Evolutionary conservation across 2,888 invertebrate species (phyloP).

Genomic region (Apeira syringaria): DNA sequence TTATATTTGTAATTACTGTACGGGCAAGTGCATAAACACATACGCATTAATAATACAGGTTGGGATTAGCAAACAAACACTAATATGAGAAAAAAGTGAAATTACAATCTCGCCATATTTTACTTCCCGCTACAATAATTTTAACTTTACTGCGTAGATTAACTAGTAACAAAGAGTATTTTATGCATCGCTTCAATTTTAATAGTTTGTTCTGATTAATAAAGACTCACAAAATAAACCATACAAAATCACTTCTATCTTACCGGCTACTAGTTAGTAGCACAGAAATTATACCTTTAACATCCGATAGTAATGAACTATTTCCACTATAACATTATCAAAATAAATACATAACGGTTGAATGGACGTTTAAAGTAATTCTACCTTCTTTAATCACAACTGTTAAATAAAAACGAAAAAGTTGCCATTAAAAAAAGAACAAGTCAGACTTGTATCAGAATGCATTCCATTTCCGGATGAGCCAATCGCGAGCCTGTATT

Average conservation of each 20-base stretch:
- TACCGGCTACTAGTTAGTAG: slow-evolving; percentile 15
- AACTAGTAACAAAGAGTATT: no score
- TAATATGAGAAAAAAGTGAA: no score
- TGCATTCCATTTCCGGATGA: slow-evolving; percentile 57
- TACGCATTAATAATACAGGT: no score
- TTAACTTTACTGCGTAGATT: no score
- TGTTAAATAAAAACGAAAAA: slow-evolving; percentile 22
- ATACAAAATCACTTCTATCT: slow-evolving; percentile 7
- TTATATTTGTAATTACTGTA: no score
- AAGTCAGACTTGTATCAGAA: slow-evolving; percentile 44
- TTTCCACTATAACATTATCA: slow-evolving; percentile 18
- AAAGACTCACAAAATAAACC: slow-evolving; percentile 7
- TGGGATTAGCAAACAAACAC: no score
- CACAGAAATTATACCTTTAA: slow-evolving; percentile 15
- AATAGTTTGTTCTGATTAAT: no score
- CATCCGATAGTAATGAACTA: slow-evolving; percentile 16
- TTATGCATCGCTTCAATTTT: no score
- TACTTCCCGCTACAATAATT: no score
- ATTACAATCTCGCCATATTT: no score
- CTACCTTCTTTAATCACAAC: slow-evolving; percentile 12
- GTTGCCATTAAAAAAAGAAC: slow-evolving; percentile 24
- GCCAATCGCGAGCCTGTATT: slow-evolving; percentile 40
- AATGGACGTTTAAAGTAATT: slow-evolving; percentile 5
- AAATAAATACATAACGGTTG: not conserved
- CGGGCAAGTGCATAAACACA: no score